A percentile compares a stretch with the other conserved stretches of the same genome.
phyloP scores from a whole-genome alignment of 2,888 invertebrate species.

The Troilus luridus region DNA sequence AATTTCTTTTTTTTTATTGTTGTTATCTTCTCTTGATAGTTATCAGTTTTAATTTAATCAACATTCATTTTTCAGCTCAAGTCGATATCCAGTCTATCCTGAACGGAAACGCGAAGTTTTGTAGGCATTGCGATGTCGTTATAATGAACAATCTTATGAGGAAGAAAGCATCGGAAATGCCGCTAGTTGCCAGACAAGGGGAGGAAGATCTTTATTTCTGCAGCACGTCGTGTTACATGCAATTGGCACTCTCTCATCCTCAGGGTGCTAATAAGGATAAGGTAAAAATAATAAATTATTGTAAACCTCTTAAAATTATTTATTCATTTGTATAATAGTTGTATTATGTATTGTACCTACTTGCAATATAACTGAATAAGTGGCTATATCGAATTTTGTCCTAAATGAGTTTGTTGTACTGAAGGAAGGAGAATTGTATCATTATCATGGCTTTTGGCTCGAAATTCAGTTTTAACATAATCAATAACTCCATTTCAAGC shows the following conservation, averaged over 20 bases:
- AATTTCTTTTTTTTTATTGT: neutral
- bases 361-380: no score
- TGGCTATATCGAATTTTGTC: no score
- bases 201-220: constrained; percentile 87
- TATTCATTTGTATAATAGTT: no score
- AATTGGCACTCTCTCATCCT: constrained; percentile 61
- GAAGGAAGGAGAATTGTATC: no score
- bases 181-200: constrained; percentile 71
- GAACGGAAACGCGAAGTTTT: constrained; percentile 91
- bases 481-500: no score
- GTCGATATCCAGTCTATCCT: constrained; percentile 93
- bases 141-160: constrained; percentile 85
- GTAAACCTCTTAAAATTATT: neutral
- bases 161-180: constrained; percentile 75
- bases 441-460: no score
- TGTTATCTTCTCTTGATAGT: constrained; percentile 58
- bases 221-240: constrained; percentile 89
- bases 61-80: constrained; percentile 71
- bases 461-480: no score
- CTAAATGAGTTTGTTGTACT: no score
- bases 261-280: constrained; percentile 60
- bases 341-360: no score
- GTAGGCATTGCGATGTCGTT: constrained; percentile 94
- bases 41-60: no score
- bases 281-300: constrained; percentile 33